Conservation (phyloP, 2,888 invertebrate species). For the Drosophila kokeensis region DNA sequence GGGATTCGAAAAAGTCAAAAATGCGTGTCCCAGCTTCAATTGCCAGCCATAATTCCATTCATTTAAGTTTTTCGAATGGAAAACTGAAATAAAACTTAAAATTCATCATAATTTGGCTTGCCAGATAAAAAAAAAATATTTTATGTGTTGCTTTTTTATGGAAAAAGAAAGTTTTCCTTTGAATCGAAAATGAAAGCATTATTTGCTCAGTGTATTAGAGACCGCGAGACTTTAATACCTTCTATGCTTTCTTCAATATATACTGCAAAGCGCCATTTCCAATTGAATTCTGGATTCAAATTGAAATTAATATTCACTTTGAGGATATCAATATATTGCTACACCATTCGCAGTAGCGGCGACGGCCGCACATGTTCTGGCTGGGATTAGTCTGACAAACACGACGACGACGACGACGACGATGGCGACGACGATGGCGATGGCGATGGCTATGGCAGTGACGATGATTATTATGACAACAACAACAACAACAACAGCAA, state of each 20-base stretch:
- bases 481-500: conserved; percentile 9
- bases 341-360: conserved; percentile 23
- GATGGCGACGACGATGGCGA: conserved; percentile 9
- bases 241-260: conserved; percentile 22
- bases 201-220: not conserved
- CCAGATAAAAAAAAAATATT: not conserved
- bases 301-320: conserved; percentile 74
- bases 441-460: conserved; percentile 9
- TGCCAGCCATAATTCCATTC: not conserved
- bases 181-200: not conserved
- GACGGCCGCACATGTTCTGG: conserved; percentile 35
- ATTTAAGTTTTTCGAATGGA: not conserved
- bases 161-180: not conserved
- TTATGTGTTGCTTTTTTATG: not conserved
- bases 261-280: conserved; percentile 33
- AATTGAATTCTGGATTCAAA: conserved; percentile 62
- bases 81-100: not conserved
- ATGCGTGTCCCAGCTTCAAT: not conserved
- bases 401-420: conserved; percentile 6
- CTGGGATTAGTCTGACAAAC: conserved; percentile 42
- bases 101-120: not conserved
- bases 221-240: conserved; percentile 32
- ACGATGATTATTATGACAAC: conserved; percentile 30
- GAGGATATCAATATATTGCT: conserved; percentile 50
- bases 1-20: not conserved